Conservation (phyloP, 2,888 invertebrate genomes). For the Bugula neritina region DNA sequence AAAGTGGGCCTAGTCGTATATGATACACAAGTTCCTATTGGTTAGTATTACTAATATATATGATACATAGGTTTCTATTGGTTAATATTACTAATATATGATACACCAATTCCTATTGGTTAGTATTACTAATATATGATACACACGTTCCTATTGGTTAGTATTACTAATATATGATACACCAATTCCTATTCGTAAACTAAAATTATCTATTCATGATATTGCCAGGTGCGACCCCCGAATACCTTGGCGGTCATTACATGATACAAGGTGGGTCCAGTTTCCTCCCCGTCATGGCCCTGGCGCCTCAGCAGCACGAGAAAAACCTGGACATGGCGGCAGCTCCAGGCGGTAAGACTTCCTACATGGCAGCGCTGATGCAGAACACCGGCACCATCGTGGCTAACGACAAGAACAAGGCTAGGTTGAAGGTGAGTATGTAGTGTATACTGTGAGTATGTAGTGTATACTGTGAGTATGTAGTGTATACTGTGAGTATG, state of each 20-base stretch:
- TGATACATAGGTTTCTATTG: background rate
- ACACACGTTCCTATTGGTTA: background rate
- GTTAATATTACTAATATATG: constrained; percentile 63
- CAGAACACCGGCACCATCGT: constrained; percentile 93
- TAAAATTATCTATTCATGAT: no score
- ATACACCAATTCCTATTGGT: constrained; percentile 90
- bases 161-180: constrained; percentile 71
- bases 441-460: no score
- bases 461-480: no score
- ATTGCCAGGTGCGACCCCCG: constrained; percentile 87
- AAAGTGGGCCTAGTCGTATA: constrained; percentile 95
- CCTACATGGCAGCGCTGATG: constrained; percentile 95
- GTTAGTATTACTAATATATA: constrained; percentile 51
- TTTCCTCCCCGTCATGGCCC: constrained; percentile 92
- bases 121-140: constrained; percentile 30
- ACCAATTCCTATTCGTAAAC: constrained; percentile 82
- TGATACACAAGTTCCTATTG: constrained; percentile 89
- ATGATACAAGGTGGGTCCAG: constrained; percentile 92
- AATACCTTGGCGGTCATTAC: constrained; percentile 96
- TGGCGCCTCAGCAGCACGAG: constrained; percentile 93
- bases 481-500: no score
- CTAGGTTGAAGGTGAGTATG: constrained; percentile 57
- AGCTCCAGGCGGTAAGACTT: constrained; percentile 97
- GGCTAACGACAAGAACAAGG: constrained; percentile 88
- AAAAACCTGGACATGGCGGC: constrained; percentile 90